These are phyloP conservation scores for Acomys russatus DNA, from an alignment of 2,797 vertebrate genomes.

Conservation along the genomic window DNA sequence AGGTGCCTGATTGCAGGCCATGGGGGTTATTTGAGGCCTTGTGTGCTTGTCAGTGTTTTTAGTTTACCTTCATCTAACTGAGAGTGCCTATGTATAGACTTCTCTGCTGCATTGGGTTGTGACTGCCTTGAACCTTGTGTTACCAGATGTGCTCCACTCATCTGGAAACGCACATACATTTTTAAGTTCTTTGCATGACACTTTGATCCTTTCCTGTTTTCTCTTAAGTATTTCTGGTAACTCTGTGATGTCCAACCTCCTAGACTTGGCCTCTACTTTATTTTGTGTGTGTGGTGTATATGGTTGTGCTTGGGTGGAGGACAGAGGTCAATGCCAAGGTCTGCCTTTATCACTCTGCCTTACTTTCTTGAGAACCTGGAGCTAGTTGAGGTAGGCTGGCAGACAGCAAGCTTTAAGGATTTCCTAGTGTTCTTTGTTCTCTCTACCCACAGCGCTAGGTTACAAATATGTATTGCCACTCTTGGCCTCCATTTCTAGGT, in stretches of 20 bases:
- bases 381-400: not conserved
- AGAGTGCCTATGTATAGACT: slow-evolving; percentile 16
- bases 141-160: slow-evolving; percentile 17
- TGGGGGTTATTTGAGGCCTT: slow-evolving; percentile 24
- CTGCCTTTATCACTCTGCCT: not conserved
- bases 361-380: not conserved
- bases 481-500: slow-evolving; percentile 37
- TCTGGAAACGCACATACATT: slow-evolving; percentile 28
- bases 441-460: not conserved
- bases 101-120: slow-evolving; percentile 34
- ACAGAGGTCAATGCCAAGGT: not conserved
- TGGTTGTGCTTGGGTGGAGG: not conserved
- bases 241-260: not conserved
- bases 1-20: slow-evolving; percentile 1
- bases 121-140: slow-evolving; percentile 15
- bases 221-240: slow-evolving; percentile 24
- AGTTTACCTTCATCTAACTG: slow-evolving; percentile 30
- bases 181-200: slow-evolving; percentile 41
- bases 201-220: slow-evolving; percentile 9
- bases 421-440: not conserved
- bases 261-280: slow-evolving; percentile 14
- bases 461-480: not conserved
- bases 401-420: not conserved
- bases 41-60: slow-evolving; percentile 8
- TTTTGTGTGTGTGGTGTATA: not conserved